These are phyloP conservation scores for Ceratosolen fusciceps DNA, from an alignment of 1,140 invertebrate genomes.

Conservation along the genomic window DNA sequence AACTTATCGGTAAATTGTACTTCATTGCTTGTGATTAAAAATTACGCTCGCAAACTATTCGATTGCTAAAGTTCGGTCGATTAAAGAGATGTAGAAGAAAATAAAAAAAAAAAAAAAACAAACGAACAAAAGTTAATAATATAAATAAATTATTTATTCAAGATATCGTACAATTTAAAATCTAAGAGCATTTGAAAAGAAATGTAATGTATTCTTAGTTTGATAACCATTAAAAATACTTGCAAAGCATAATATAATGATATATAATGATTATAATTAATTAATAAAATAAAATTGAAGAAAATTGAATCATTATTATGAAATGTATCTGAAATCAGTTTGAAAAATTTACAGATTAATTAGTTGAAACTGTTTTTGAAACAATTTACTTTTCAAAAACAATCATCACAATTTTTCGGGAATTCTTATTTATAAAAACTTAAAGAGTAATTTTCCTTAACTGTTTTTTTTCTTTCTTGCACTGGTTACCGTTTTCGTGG, in stretches of 20 bases:
- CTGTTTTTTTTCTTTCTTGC: not conserved
- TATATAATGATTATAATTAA: not conserved
- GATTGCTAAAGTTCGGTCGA: no score
- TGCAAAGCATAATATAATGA: not conserved
- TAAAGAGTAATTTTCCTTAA: slow-evolving; percentile 19
- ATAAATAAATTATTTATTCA: slow-evolving; percentile 30
- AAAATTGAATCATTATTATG: not conserved
- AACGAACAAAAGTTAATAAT: slow-evolving; percentile 10
- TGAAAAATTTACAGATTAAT: not conserved
- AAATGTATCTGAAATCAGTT: not conserved
- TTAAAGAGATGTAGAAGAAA: no score
- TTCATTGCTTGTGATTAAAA: no score
- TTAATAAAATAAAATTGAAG: not conserved
- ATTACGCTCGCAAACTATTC: no score
- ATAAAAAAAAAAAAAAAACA: no score
- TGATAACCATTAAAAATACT: not conserved
- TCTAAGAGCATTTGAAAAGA: slow-evolving; percentile 14
- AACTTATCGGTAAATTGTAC: no score
- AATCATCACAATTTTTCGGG: slow-evolving; percentile 13
- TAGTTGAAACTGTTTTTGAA: slow-evolving; percentile 20
- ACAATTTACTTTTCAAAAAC: slow-evolving; percentile 6
- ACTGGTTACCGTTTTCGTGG: not conserved
- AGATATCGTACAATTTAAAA: slow-evolving; percentile 6
- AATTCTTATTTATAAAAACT: not conserved
- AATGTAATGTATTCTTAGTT: slow-evolving; percentile 10